phyloP scores from a whole-genome alignment of 2,888 invertebrate genomes.

The Ceratothoa steindachneri region DNA sequence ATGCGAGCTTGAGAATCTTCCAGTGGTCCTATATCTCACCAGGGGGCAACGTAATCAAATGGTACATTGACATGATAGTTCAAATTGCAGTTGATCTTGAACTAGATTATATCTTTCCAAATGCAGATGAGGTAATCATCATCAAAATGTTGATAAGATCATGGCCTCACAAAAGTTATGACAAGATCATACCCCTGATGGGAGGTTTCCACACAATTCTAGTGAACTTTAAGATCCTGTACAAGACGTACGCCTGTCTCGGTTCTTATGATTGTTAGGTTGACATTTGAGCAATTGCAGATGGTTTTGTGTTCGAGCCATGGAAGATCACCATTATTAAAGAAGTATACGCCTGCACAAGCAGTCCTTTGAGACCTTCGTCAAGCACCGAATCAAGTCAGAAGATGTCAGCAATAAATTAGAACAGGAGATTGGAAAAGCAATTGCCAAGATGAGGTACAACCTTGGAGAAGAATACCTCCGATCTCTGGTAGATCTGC shows the following conservation, averaged over 20 bases:
- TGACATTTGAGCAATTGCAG: slow-evolving; percentile 14
- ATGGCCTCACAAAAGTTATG: slow-evolving; percentile 14
- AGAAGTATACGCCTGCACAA: not conserved
- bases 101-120: not conserved
- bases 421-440: no score
- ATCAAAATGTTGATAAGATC: slow-evolving; percentile 13
- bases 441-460: no score
- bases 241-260: slow-evolving; percentile 16
- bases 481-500: no score
- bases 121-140: slow-evolving; percentile 16
- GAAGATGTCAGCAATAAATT: no score
- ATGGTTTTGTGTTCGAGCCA: slow-evolving; percentile 10
- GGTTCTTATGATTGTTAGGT: slow-evolving; percentile 18
- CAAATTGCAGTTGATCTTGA: slow-evolving; percentile 18
- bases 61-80: slow-evolving; percentile 14
- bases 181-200: slow-evolving; percentile 9
- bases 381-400: not conserved
- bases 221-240: slow-evolving; percentile 16
- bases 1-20: slow-evolving; percentile 1
- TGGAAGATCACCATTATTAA: slow-evolving; percentile 13
- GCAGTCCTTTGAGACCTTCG: slow-evolving; percentile 2
- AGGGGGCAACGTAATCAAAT: slow-evolving; percentile 13
- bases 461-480: no score
- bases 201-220: slow-evolving; percentile 4
- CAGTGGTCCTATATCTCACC: slow-evolving; percentile 13